Evolutionary conservation across 1,140 invertebrate genomes (phyloP).

Genomic region (Vanessa atalanta): DNA sequence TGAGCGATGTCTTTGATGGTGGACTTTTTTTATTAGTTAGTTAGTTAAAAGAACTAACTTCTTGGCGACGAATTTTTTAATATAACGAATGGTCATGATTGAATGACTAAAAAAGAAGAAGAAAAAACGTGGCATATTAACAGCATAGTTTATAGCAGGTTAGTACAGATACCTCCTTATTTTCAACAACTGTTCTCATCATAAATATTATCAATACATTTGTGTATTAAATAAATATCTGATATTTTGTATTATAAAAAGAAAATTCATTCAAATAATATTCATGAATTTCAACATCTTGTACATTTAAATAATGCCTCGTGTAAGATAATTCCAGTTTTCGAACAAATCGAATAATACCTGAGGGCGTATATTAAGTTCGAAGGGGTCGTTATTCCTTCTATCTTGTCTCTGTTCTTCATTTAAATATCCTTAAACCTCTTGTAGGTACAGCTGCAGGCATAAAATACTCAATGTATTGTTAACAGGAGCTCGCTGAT

Average conservation of each 20-base stretch:
- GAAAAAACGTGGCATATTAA: no score
- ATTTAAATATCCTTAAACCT: slow-evolving; percentile 32
- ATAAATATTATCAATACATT: no score
- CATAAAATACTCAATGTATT: slow-evolving; percentile 32
- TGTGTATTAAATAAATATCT: no score
- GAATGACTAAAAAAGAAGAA: no score
- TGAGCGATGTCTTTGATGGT: no score
- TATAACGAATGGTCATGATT: no score
- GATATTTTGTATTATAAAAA: neutral
- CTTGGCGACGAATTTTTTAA: no score
- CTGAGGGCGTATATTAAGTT: slow-evolving; percentile 15
- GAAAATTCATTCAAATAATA: slow-evolving; percentile 3
- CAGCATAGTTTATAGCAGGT: no score
- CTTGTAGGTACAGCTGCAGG: slow-evolving; percentile 29
- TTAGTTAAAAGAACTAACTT: no score
- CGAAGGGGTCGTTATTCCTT: slow-evolving; percentile 24
- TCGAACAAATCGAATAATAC: slow-evolving; percentile 11
- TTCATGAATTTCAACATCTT: neutral
- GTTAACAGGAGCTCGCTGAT: slow-evolving; percentile 33
- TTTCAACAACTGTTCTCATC: no score
- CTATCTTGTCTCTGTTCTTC: slow-evolving; percentile 18
- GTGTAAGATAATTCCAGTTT: neutral
- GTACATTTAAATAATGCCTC: neutral
- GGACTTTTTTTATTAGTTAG: no score
- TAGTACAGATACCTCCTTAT: no score